phyloP scores from a whole-genome alignment of 2,113 vertebrate genomes.

The Elephantulus edwardii region DNA sequence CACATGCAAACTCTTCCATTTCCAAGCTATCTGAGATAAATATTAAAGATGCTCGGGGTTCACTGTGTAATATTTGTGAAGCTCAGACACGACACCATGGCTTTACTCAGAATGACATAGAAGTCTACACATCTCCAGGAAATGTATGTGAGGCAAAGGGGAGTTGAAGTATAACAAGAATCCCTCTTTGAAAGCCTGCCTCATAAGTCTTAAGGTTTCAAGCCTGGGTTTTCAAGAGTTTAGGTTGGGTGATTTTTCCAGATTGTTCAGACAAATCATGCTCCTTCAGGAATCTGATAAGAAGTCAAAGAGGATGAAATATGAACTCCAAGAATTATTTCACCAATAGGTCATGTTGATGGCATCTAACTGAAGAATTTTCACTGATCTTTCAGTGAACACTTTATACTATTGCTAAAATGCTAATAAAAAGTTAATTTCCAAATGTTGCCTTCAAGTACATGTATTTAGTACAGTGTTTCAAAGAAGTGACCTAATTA shows the following conservation, averaged over 20 bases:
- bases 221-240: not conserved
- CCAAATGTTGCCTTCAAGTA: not conserved
- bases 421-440: conserved; percentile 42
- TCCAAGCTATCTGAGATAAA: conserved; percentile 50
- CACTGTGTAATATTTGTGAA: conserved; percentile 41
- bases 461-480: conserved; percentile 45
- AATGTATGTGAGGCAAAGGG: not conserved
- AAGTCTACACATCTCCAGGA: not conserved
- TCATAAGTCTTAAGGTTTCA: not conserved
- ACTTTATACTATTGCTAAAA: conserved; percentile 34
- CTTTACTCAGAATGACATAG: not conserved
- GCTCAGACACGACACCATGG: not conserved
- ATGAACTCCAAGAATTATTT: not conserved
- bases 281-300: conserved; percentile 14
- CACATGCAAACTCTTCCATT: conserved; percentile 24
- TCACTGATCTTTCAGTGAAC: not conserved
- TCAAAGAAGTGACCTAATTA: not conserved
- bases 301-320: conserved; percentile 9
- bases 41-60: conserved; percentile 36
- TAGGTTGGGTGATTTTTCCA: not conserved
- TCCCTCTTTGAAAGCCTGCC: not conserved
- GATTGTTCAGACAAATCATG: not conserved
- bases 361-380: not conserved
- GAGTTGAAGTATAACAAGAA: not conserved
- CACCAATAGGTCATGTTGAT: conserved; percentile 17